These are phyloP conservation scores for Calcarius lapponicus DNA, from an alignment of 2,797 vertebrate species.

Conservation along the genomic window DNA sequence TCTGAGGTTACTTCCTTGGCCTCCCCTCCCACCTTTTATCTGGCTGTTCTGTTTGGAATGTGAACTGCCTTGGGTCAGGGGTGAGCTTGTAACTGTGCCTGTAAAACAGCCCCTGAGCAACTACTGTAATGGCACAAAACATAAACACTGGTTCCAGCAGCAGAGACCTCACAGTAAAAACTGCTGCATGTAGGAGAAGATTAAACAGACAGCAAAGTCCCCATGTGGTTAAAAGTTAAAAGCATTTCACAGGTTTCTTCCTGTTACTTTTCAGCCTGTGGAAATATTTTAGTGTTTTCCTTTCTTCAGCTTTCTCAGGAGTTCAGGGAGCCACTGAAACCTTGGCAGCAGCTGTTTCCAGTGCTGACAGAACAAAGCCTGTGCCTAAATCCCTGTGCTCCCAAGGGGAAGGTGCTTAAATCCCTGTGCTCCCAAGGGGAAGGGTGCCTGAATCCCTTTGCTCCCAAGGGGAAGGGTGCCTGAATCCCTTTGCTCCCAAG, in stretches of 20 bases:
- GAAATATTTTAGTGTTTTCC: not conserved
- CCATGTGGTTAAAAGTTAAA: not conserved
- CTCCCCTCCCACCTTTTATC: slow-evolving; percentile 22
- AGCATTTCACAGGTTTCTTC: not conserved
- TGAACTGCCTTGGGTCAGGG: slow-evolving; percentile 28
- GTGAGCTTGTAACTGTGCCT: slow-evolving; percentile 16
- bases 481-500: too few species aligned
- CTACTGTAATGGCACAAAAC: not conserved
- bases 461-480: too few species aligned
- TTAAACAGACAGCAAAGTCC: not conserved
- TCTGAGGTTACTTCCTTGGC: not conserved
- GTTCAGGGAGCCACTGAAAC: not conserved
- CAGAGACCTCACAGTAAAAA: not conserved
- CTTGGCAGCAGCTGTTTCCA: not conserved
- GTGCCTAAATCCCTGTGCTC: not conserved
- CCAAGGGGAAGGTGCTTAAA: too few species aligned
- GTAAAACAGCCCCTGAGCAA: not conserved
- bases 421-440: too few species aligned
- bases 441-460: too few species aligned
- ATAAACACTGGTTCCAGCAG: not conserved
- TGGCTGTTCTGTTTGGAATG: slow-evolving; percentile 37
- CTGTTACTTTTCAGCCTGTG: not conserved
- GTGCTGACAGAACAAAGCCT: not conserved
- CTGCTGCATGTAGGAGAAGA: not conserved
- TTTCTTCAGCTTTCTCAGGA: not conserved